Evolutionary conservation across 2,113 vertebrate genomes (phyloP), one percentile per base, ranked within the genome.

Genomic region (Notarius quadriscutis): DNA sequence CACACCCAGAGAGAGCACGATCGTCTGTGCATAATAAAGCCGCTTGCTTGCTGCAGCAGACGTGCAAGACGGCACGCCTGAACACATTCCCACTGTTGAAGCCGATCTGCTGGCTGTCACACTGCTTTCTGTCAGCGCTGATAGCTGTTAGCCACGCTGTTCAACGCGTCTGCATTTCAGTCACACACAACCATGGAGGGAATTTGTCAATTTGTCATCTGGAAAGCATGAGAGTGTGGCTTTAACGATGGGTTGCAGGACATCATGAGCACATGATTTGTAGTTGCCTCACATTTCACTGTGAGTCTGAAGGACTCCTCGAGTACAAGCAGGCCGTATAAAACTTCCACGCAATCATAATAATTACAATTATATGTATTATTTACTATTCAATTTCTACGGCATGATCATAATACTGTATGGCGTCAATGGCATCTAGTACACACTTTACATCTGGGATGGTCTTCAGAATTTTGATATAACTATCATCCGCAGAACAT

Each of bases 61-160:
- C 53, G 67, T 8, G 58, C n/a, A 55, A 86, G 60, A 86, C 74
- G 60, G 48, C 74, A 78, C 75, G 72, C n/a, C 75, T 80, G 84
- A 86, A 80, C 69, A 67, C 60, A 51, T 41, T 79, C 74, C 41
- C 48, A 67, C 17, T 34, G 17, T n/a, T 79, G 60, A 63, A 67
- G 83, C 67, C 10, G 83, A 84, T 84, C 83, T 84, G 83, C 83
- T 84, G 83, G 67, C 83, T 84, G 83, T 81, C 57, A 58, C 79
- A 62, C 83, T 74, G 83, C 67, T 84, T 55, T 69, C 83, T 84
- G 83, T 84, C 83, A 84, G 67, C 15, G 67, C 67, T 74, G 84
- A 79, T 79, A 79, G 84, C 60, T 78, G 84, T 85, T 85, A 85
- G 84, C 72, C 84, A 79, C 60, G 62, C 48, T 80, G 84, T 77